Base-by-base conservation (phyloP, 1,140 invertebrate species). In the Yoshiicerus persimilis region DNA sequence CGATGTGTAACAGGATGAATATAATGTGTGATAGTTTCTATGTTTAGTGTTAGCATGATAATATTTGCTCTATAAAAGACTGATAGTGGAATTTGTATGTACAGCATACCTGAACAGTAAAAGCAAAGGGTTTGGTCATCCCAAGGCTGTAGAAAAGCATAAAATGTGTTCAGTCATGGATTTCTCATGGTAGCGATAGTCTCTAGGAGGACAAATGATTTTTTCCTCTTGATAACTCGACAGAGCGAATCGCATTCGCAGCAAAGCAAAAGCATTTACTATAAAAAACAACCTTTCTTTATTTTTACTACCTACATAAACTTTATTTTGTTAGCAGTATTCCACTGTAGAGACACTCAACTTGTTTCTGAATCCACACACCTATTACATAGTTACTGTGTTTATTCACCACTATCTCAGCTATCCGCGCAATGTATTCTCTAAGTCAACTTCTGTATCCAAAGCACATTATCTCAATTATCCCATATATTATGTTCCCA, bases 111-210 rank as follows among this genome's bases (percentile, higher is more conserved):
- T 36, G 75, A 34, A 36, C 32, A 38, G 16, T 30, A 30, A 27
- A 70, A 70, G 25, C 47, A 85, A 32, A 62, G 83, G 83, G 39
- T 85, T 62, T 85, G 83, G 83, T 85, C 83, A 85, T 47, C 83
- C 39, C 39, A 62, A 85, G 83, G 83, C 39, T 80, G 75, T n/a
- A 80, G 75, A 56, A 39, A 47, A 62, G 83, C 83, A 85, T 47
- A 85, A 85, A 47, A 85, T 56, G 25, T 85, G 83, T 85, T 85
- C 83, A 41, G 83, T 85, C 83, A 85, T 85, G 83, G 83, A 85
- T 85, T 85, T 85, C 83, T 85, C 83, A 85, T 85, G 83, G 83
- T 85, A 85, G 83, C 83, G 83, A 85, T 85, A 85, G 83, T 85
- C 83, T 47, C 83, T 56, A 32, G 83, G 83, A 85, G 83, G 83